phyloP scores from a whole-genome alignment of 2,797 vertebrate species.

The Melanotaenia pygmaea region DNA sequence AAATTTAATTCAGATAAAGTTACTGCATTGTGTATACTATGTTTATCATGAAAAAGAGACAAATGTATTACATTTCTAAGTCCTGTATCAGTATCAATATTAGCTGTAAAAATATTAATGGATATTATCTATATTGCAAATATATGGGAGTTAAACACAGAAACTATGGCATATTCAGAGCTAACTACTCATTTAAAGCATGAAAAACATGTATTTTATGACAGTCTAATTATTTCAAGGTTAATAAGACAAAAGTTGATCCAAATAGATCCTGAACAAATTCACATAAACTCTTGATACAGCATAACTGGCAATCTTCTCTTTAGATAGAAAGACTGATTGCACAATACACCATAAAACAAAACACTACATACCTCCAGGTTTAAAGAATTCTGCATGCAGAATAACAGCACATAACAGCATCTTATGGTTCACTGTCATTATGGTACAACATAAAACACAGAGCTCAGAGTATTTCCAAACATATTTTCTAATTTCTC shows the following conservation, averaged over 20 bases:
- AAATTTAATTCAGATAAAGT: not conserved
- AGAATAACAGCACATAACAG: not conserved
- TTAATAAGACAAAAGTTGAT: constrained; percentile 11
- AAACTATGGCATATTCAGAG: no score
- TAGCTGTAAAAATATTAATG: not conserved
- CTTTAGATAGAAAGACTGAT: not conserved
- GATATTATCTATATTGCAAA: not conserved
- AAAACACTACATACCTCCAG: not conserved
- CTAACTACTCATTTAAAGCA: no score
- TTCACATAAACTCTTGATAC: constrained; percentile 21
- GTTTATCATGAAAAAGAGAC: no score
- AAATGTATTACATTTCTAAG: not conserved
- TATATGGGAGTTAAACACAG: no score
- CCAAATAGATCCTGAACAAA: constrained; percentile 35
- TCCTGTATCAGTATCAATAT: not conserved
- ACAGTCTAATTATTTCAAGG: constrained; percentile 22
- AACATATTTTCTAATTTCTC: no score
- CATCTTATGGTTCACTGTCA: not conserved
- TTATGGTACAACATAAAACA: not conserved
- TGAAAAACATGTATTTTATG: constrained; percentile 7
- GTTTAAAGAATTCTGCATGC: no score
- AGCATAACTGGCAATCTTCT: constrained; percentile 9
- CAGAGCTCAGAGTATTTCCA: not conserved
- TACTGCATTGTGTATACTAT: not conserved
- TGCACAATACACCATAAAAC: not conserved